Base-by-base conservation (phyloP, 2,888 invertebrate species). In the Rotaria sp. region DNA sequence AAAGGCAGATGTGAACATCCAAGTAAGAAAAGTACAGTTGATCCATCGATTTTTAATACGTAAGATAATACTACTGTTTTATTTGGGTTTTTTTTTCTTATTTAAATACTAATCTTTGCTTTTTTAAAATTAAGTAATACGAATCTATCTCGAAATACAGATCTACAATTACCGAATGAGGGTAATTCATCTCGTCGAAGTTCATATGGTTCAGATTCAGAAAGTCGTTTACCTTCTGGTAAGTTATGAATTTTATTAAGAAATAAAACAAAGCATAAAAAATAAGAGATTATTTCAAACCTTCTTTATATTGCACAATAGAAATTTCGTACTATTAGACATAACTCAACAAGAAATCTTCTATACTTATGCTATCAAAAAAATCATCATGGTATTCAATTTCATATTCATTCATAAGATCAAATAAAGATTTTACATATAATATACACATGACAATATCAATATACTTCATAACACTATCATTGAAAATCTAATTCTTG, bases 201-300 rank as follows among this genome's bases (percentile, higher is more conserved):
- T 24, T 80, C 80, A 41, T 80, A 80, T n/a, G 80, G 80, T 26
- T 80, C 80, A 80, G 80, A 80, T 80, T 45, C 80, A 15, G 80
- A 80, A 26, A 80, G 80, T 80, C 80, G 80, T 26, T 45, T 80
- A 80, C 26, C 80, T 0, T 80, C 80, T n/a, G 80, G 80, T 80
- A 80, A 45, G n/a, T 45, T 26, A 41, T 18, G 18, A 50, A 13
- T 18, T 50, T 50, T 18, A 50, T 50, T 10, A 50, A 10, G 50
- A 50, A 11, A 45, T 45, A 8, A 45, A 45, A 45, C 45, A 45
- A 5, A 45, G 11, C 5, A 45, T 45, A 45, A 45, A 45, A 5
- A 45, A 5, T 45, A 8, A 8, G 45, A 45, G 11, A 45, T 45
- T 45, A 45, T 45, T 8, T 45, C 7, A 45, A 45, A 45, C 45